Percentiles rank a stretch among this genome's conserved stretches.
Conservation (phyloP, 2,797 vertebrate genomes). For the Capromys pilorides region DNA sequence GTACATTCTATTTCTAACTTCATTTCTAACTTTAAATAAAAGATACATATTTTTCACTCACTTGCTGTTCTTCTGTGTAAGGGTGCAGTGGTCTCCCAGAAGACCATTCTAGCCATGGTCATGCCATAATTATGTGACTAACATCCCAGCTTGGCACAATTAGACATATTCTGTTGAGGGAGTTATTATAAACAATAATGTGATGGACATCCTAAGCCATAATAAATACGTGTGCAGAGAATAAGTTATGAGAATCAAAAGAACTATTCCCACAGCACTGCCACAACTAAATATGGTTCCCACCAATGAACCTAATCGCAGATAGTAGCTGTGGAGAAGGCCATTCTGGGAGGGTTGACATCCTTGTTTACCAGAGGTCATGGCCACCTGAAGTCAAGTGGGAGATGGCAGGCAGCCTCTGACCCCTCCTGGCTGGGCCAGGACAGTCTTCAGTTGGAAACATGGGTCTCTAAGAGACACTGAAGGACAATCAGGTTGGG, state of each 20-base stretch:
- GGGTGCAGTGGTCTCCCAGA: neutral
- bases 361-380: neutral
- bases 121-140: neutral
- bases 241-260: neutral
- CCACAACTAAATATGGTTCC: neutral
- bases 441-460: neutral
- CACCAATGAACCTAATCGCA: neutral
- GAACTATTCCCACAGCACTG: neutral
- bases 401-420: neutral
- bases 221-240: slow-evolving; percentile 1
- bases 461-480: neutral
- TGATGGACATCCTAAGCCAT: neutral
- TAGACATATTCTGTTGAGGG: neutral
- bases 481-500: neutral
- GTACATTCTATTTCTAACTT: neutral
- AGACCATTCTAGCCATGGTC: neutral
- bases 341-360: neutral
- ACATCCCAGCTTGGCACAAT: neutral
- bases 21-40: neutral
- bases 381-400: neutral
- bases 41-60: slow-evolving; percentile 14
- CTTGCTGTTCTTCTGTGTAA: neutral
- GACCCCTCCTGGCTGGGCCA: neutral
- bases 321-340: too few species aligned
- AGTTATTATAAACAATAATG: neutral